Conservation (phyloP, 2,888 invertebrate species). For the Lasioglossum vierecki region DNA sequence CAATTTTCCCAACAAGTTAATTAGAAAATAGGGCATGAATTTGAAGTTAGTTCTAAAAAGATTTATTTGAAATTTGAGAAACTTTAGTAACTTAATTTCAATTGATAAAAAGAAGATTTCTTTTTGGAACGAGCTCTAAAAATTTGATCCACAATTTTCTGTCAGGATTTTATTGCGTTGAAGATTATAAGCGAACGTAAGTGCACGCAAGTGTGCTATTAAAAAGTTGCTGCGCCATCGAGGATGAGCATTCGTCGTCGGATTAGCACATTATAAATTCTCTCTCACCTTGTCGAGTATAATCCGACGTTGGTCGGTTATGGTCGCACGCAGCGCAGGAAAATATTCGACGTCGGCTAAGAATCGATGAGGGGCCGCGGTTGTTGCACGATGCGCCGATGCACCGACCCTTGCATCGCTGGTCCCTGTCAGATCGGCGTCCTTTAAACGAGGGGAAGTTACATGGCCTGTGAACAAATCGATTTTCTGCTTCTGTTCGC, state of each 20-base stretch:
- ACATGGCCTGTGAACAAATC: slow-evolving; percentile 70
- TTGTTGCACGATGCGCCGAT: slow-evolving; percentile 27
- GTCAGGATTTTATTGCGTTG: neutral
- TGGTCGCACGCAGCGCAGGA: neutral
- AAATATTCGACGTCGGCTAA: slow-evolving; percentile 32
- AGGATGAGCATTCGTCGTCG: neutral
- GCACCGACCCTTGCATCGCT: slow-evolving; percentile 34
- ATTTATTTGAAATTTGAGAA: no score
- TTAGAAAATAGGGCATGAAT: no score
- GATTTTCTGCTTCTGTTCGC: slow-evolving; percentile 70
- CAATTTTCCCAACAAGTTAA: no score
- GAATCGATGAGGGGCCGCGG: slow-evolving; percentile 49
- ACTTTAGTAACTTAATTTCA: no score
- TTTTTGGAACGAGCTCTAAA: no score
- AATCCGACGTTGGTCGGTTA: neutral
- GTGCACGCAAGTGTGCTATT: neutral
- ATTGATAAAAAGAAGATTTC: no score
- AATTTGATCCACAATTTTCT: no score
- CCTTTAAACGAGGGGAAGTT: slow-evolving; percentile 61
- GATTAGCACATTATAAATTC: neutral
- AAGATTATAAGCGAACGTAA: neutral
- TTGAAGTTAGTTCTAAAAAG: no score
- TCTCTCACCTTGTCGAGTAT: neutral
- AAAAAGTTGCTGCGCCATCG: neutral
- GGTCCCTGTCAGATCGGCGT: slow-evolving; percentile 25